Evolutionary conservation across 2,888 invertebrate genomes (phyloP).

Genomic region (Diarsia dahlii): DNA sequence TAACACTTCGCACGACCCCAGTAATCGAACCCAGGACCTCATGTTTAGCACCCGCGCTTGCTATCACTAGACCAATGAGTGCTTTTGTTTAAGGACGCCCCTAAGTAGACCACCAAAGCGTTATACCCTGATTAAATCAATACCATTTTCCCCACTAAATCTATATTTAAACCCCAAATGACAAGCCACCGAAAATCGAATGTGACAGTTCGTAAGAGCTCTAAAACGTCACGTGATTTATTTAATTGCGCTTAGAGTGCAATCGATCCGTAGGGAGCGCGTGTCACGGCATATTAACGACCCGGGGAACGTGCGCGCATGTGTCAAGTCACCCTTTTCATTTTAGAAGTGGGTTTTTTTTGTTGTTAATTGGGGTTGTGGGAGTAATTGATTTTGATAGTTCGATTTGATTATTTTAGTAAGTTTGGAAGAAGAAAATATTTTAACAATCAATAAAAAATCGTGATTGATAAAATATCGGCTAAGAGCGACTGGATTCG

Average conservation of each 20-base stretch:
- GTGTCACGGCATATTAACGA: constrained; percentile 51
- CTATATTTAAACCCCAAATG: constrained; percentile 37
- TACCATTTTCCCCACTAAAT: background rate
- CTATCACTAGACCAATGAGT: too few relatives aligned
- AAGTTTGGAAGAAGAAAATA: too few relatives aligned
- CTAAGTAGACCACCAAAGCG: too few relatives aligned
- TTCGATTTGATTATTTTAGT: too few relatives aligned
- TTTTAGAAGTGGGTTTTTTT: constrained; percentile 48
- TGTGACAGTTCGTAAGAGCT: constrained; percentile 60
- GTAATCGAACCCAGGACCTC: too few relatives aligned
- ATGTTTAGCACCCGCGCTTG: too few relatives aligned
- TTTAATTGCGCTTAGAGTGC: constrained; percentile 65
- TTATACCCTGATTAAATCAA: too few relatives aligned
- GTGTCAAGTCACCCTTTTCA: constrained; percentile 57
- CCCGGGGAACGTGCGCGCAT: constrained; percentile 31
- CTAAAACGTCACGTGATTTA: constrained; percentile 55
- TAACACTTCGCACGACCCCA: too few relatives aligned
- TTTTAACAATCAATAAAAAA: too few relatives aligned
- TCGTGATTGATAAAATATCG: too few relatives aligned
- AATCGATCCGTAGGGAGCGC: constrained; percentile 55
- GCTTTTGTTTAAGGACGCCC: too few relatives aligned
- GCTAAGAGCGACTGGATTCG: too few relatives aligned
- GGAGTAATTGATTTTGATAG: constrained; percentile 24
- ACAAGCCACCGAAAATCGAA: constrained; percentile 33
- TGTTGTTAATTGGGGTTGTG: constrained; percentile 22